Evolutionary conservation across 2,113 vertebrate genomes (phyloP).

Genomic region (Chelonoidis abingdonii): DNA sequence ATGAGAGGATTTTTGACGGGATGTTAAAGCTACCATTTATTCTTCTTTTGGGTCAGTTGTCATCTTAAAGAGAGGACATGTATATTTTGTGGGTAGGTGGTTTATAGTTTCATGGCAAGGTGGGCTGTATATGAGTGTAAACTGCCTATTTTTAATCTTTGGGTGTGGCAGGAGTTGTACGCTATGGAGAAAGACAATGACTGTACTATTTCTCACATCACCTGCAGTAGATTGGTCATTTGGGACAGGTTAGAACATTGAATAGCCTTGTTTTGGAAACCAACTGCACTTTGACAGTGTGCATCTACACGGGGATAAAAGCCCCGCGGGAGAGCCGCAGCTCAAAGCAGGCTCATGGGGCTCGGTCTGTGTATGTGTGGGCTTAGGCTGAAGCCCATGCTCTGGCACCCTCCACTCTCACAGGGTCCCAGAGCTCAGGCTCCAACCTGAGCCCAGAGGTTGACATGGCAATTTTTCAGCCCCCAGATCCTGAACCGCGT

Average conservation of each 20-base stretch:
- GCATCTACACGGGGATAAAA: background rate
- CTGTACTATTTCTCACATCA: background rate
- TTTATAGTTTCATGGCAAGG: background rate
- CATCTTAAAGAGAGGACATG: fast-evolving
- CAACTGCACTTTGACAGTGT: background rate
- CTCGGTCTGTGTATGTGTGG: background rate
- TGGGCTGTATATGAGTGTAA: background rate
- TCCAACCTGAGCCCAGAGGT: background rate
- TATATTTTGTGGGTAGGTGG: background rate
- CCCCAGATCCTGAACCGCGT: too few relatives aligned
- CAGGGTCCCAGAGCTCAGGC: background rate
- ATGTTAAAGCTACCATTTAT: background rate
- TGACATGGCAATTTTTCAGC: background rate
- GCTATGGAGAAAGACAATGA: background rate
- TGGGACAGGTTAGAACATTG: background rate
- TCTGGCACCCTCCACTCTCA: too few relatives aligned
- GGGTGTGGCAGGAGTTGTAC: background rate
- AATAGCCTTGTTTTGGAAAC: background rate
- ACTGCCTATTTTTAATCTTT: background rate
- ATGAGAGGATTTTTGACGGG: background rate
- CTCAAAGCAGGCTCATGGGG: background rate
- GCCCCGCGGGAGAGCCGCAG: background rate
- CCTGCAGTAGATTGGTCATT: background rate
- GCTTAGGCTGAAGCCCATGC: background rate
- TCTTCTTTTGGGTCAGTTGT: background rate